These are phyloP conservation scores for Muricea muricata DNA, from an alignment of 92 coral and sea anemone genomes.

Conservation along the genomic window DNA sequence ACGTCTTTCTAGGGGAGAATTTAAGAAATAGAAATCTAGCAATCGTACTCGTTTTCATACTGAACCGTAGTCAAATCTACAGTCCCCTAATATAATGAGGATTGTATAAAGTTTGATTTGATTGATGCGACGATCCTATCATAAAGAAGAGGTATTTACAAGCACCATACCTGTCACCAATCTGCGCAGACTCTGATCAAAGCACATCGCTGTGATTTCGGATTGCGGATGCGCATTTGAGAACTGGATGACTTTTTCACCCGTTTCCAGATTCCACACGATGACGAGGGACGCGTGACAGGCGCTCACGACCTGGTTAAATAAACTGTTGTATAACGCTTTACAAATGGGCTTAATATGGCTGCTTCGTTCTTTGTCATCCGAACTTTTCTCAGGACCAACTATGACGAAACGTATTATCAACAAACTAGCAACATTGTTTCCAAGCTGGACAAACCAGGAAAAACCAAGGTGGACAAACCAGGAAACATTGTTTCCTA, in stretches of 20 bases:
- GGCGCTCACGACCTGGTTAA: conserved; percentile 96
- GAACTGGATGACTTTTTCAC: conserved; percentile 96
- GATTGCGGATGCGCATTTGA: conserved; percentile 88
- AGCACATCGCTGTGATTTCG: conserved; percentile 95
- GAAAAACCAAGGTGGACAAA: background rate
- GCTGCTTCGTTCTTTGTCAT: conserved; percentile 81
- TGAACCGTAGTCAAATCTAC: no score
- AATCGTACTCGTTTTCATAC: no score
- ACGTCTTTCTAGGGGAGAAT: no score
- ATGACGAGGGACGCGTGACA: conserved; percentile 97
- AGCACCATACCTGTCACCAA: conserved; percentile 58
- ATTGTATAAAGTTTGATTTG: no score
- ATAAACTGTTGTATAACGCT: conserved; percentile 87
- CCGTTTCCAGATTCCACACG: conserved; percentile 95
- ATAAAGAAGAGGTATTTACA: background rate
- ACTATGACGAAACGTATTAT: background rate
- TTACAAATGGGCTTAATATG: conserved; percentile 91
- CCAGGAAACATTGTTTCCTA: background rate
- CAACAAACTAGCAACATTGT: no score
- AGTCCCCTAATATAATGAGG: no score
- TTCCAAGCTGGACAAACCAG: background rate
- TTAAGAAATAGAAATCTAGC: no score
- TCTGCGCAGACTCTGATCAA: conserved; percentile 91
- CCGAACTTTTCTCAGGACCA: conserved; percentile 59
- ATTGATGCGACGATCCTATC: no score